A percentile compares a stretch with the other conserved stretches of the same genome.
Evolutionary conservation across 2,113 vertebrate genomes (phyloP).

Genomic region (Festucalex cinctus): DNA sequence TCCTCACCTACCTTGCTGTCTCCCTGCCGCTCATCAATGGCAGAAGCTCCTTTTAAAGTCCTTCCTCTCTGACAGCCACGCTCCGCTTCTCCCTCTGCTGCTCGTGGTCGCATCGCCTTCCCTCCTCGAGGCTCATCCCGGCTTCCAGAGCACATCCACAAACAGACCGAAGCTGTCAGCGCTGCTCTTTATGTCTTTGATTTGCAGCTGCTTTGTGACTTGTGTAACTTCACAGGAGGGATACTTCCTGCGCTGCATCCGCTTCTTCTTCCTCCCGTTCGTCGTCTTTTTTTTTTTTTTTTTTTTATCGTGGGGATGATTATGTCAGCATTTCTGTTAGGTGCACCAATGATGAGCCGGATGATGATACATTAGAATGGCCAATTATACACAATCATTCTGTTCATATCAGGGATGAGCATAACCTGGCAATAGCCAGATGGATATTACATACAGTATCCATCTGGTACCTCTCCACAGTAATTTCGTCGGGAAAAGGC

Average conservation of each 20-base stretch:
- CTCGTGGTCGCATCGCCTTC: conserved; percentile 65
- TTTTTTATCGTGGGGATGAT: conserved; percentile 51
- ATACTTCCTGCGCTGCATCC: conserved; percentile 42
- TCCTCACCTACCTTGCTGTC: conserved; percentile 56
- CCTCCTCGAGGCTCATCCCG: conserved; percentile 51
- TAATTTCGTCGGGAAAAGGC: too few relatives aligned
- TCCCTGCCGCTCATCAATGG: conserved; percentile 58
- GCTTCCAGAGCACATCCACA: conserved; percentile 50
- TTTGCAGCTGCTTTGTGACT: conserved; percentile 44
- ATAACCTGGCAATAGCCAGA: too few relatives aligned
- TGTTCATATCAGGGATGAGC: too few relatives aligned
- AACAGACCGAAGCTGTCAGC: conserved; percentile 60
- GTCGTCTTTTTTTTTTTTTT: background rate
- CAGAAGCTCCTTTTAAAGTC: conserved; percentile 58
- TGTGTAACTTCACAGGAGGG: conserved; percentile 59
- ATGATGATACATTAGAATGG: conserved; percentile 43
- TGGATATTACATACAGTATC: too few relatives aligned
- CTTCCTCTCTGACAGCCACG: conserved; percentile 55
- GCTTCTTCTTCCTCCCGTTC: conserved; percentile 50
- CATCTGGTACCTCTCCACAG: too few relatives aligned
- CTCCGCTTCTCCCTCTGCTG: conserved; percentile 58
- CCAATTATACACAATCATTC: conserved; percentile 35
- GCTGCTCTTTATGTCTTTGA: conserved; percentile 47
- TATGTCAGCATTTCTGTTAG: conserved; percentile 59
- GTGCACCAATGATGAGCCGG: conserved; percentile 30